A percentile compares a stretch with the other conserved stretches of the same genome.
phyloP scores from a whole-genome alignment of 2,113 vertebrate species.

The Pipra filicauda region DNA sequence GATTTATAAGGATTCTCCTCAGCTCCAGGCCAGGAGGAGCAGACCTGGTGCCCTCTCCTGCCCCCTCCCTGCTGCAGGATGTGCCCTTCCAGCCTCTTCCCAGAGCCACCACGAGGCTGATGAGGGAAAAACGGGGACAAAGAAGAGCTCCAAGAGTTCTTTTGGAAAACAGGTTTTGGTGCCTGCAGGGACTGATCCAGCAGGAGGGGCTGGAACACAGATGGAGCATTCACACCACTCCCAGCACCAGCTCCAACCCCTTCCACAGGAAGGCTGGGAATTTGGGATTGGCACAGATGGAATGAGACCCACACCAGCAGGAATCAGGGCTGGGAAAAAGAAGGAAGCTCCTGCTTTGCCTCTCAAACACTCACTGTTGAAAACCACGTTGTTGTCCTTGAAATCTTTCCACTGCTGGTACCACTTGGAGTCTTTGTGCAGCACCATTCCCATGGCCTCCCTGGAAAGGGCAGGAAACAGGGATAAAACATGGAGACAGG shows the following conservation, averaged over 20 bases:
- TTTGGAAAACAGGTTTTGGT: neutral
- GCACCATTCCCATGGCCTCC: constrained; percentile 90
- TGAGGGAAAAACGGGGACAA: neutral
- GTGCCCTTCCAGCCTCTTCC: neutral
- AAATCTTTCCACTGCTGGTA: constrained; percentile 99
- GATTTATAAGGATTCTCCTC: neutral
- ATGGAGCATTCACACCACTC: neutral
- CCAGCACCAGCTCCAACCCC: neutral
- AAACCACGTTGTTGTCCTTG: constrained; percentile 94
- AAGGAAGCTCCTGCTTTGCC: neutral
- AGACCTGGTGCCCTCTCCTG: neutral
- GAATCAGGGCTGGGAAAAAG: neutral
- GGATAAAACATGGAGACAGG: neutral
- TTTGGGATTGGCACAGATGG: neutral
- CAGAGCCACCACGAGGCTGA: neutral
- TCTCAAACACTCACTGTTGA: constrained; percentile 89
- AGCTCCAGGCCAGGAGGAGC: neutral
- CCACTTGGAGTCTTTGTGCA: constrained; percentile 98
- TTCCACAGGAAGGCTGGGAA: neutral
- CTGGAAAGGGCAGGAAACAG: constrained; percentile 57
- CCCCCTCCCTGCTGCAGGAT: neutral
- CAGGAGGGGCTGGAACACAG: neutral
- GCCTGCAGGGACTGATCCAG: neutral
- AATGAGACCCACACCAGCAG: neutral
- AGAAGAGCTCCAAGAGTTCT: neutral